Percentiles rank a stretch among this genome's conserved stretches.
Conservation (phyloP, 2,888 invertebrate genomes). For the Tryphoninae sp. region DNA sequence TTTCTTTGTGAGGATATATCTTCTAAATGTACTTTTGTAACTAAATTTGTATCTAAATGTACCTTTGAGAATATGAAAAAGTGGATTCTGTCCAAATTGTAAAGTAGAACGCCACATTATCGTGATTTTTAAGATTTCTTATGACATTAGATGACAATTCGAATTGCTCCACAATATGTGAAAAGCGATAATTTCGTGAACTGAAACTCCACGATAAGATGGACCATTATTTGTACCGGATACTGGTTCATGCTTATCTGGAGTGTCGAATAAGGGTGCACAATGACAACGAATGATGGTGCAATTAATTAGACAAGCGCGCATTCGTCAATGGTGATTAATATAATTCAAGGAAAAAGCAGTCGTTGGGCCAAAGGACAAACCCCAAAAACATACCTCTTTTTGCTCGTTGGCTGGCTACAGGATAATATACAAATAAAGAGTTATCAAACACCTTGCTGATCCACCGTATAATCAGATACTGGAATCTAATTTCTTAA, state of each 20-base stretch:
- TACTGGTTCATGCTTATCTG: slow-evolving; percentile 10
- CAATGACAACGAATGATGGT: slow-evolving; percentile 20
- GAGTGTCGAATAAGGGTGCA: neutral
- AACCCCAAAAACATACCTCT: slow-evolving; percentile 76
- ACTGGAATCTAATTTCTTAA: slow-evolving; percentile 21
- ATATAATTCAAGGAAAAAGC: slow-evolving; percentile 34
- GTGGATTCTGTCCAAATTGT: too few relatives aligned
- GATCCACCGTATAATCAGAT: slow-evolving; percentile 27
- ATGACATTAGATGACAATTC: too few relatives aligned
- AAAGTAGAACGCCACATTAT: too few relatives aligned
- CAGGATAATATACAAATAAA: slow-evolving; percentile 70
- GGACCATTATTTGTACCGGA: too few relatives aligned
- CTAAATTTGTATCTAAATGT: too few relatives aligned
- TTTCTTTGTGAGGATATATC: too few relatives aligned
- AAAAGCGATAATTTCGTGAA: too few relatives aligned
- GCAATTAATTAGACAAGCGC: slow-evolving; percentile 8
- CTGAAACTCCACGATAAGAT: too few relatives aligned
- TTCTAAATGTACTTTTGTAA: too few relatives aligned
- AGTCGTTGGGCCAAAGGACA: slow-evolving; percentile 25
- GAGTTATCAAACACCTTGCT: slow-evolving; percentile 58
- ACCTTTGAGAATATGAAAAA: too few relatives aligned
- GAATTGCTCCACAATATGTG: too few relatives aligned
- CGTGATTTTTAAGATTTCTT: too few relatives aligned
- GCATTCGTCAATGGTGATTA: slow-evolving; percentile 28
- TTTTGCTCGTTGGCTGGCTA: slow-evolving; percentile 81